phyloP scores from a whole-genome alignment of 2,113 vertebrate species.

The Scytalopus superciliaris region DNA sequence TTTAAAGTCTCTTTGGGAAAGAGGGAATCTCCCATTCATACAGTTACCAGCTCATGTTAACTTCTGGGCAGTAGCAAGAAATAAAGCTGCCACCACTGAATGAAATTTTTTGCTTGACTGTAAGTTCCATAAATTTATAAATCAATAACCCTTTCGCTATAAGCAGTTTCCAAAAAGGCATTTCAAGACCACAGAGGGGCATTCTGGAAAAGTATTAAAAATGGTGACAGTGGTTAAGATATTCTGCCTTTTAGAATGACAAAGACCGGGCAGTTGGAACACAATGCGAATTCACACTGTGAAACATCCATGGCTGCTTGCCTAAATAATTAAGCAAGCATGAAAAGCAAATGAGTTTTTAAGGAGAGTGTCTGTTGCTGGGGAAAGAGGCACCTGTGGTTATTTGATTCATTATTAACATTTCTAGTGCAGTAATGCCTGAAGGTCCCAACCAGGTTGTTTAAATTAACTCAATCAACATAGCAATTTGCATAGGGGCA shows the following conservation, averaged over 20 bases:
- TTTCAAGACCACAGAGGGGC: background rate
- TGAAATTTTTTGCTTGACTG: background rate
- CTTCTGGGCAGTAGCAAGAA: background rate
- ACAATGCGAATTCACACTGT: constrained; percentile 31
- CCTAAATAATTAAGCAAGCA: constrained; percentile 70
- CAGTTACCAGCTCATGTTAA: background rate
- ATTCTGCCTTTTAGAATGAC: background rate
- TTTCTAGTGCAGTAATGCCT: constrained; percentile 45
- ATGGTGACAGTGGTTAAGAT: background rate
- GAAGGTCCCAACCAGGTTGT: constrained; percentile 65
- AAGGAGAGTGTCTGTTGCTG: constrained; percentile 66
- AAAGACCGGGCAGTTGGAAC: constrained; percentile 34
- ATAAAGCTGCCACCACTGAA: background rate
- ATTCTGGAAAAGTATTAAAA: background rate
- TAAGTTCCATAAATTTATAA: background rate
- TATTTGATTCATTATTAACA: constrained; percentile 69
- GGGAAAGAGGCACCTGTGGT: constrained; percentile 68
- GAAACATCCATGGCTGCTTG: constrained; percentile 63
- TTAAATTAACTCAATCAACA: constrained; percentile 67
- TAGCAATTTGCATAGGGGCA: constrained; percentile 54
- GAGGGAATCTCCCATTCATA: background rate
- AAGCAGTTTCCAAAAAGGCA: background rate
- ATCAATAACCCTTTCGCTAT: background rate
- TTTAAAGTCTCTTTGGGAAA: background rate
- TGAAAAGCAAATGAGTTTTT: constrained; percentile 70